A percentile compares a stretch with the other conserved stretches of the same genome.
Evolutionary conservation across 2,888 invertebrate genomes (phyloP).

Genomic region (Cryptosula pallasiana): DNA sequence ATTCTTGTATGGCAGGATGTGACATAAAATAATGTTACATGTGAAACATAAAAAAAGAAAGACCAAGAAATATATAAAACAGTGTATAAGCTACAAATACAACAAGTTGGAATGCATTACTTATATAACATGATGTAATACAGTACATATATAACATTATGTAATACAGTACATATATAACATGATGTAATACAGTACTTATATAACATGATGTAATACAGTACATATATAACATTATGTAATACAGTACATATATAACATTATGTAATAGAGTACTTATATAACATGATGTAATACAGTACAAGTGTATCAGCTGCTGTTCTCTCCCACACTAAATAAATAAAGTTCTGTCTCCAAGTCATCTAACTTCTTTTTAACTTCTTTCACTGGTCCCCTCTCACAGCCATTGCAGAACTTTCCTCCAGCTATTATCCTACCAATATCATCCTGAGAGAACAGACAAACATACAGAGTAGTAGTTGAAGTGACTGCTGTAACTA

Average conservation of each 20-base stretch:
- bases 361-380: background rate
- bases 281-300: background rate
- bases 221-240: background rate
- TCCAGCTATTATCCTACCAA: background rate
- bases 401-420: background rate
- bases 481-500: no score
- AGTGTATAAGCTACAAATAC: no score
- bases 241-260: background rate
- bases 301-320: background rate
- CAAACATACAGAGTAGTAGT: no score
- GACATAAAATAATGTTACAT: no score
- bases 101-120: no score
- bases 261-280: background rate
- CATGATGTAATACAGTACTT: no score
- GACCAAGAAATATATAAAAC: no score
- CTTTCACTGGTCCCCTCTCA: background rate
- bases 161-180: no score
- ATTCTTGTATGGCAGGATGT: no score
- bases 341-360: background rate
- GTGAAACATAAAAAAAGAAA: no score
- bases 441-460: background rate
- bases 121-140: no score
- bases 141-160: background rate
- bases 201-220: background rate
- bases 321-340: background rate